These are phyloP conservation scores for Pygocentrus nattereri DNA, from an alignment of 2,797 vertebrate genomes.

Conservation along the genomic window DNA sequence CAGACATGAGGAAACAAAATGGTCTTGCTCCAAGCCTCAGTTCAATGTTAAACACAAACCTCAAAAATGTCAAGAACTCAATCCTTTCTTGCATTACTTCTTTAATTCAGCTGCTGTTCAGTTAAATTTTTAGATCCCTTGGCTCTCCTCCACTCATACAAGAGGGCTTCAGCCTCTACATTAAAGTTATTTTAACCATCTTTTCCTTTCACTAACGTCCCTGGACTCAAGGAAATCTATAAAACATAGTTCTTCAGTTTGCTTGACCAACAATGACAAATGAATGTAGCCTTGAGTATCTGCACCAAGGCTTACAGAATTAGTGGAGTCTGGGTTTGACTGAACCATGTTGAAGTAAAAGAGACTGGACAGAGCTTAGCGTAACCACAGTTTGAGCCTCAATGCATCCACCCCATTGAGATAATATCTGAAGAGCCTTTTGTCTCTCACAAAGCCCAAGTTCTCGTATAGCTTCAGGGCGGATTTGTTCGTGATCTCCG, in stretches of 20 bases:
- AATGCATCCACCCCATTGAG: conserved; percentile 99
- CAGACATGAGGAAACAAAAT: not conserved
- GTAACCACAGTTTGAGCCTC: conserved; percentile 99
- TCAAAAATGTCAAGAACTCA: not conserved
- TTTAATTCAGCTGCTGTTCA: not conserved
- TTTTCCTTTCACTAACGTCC: not conserved
- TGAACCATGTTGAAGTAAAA: not conserved
- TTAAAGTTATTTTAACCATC: not conserved
- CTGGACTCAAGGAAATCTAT: not conserved
- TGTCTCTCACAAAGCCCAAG: conserved; percentile 99
- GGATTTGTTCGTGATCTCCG: conserved; percentile 99
- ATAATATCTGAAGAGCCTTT: conserved; percentile 99
- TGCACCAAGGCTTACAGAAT: not conserved
- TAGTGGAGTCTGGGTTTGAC: conserved; percentile 3
- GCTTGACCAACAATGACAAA: conserved; percentile 24
- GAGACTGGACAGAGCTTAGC: conserved; percentile 75
- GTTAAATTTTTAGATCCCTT: not conserved
- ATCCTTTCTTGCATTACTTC: not conserved
- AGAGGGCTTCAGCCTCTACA: not conserved
- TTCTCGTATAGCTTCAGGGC: conserved; percentile 99
- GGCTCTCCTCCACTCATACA: not conserved
- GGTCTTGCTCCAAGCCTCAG: conserved; percentile 6
- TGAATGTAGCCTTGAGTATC: conserved; percentile 1
- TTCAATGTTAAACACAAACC: conserved; percentile 9
- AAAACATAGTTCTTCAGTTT: not conserved